A percentile compares a stretch with the other conserved stretches of the same genome.
phyloP scores from a whole-genome alignment of 1,140 invertebrate species.

The Papilio machaon region DNA sequence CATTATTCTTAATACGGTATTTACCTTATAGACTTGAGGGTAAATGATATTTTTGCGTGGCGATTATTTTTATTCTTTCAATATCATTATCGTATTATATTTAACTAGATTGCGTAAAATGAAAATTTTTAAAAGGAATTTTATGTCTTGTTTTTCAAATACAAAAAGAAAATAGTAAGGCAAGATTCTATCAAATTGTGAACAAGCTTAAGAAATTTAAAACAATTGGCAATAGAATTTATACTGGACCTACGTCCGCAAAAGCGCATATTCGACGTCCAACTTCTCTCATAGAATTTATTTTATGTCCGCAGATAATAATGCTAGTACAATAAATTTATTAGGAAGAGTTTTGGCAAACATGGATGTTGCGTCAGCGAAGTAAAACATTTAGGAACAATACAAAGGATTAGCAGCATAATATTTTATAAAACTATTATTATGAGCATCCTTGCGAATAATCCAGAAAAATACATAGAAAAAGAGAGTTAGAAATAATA shows the following conservation, averaged over 20 bases:
- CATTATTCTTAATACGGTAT: no score
- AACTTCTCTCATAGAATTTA: conserved; percentile 13
- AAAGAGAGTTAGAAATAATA: not conserved
- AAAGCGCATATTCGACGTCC: not conserved
- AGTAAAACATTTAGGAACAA: conserved; percentile 6
- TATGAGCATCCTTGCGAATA: not conserved
- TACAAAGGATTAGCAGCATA: not conserved
- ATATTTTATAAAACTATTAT: conserved; percentile 3
- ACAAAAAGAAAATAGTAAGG: no score
- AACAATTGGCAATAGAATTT: not conserved
- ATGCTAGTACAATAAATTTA: conserved; percentile 15
- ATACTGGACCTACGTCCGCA: not conserved
- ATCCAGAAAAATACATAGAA: not conserved
- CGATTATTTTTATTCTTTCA: no score
- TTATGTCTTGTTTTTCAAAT: no score
- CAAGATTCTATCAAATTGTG: not conserved
- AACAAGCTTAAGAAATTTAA: not conserved
- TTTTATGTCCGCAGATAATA: conserved; percentile 20
- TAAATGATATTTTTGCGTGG: no score
- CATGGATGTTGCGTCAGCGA: not conserved
- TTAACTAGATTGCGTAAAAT: no score
- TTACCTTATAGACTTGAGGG: no score
- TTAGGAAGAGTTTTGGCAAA: conserved; percentile 19
- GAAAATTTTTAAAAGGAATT: no score
- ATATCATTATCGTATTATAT: no score